These are phyloP conservation scores for Nymphalis io DNA, from an alignment of 1,140 invertebrate genomes.

Conservation along the genomic window DNA sequence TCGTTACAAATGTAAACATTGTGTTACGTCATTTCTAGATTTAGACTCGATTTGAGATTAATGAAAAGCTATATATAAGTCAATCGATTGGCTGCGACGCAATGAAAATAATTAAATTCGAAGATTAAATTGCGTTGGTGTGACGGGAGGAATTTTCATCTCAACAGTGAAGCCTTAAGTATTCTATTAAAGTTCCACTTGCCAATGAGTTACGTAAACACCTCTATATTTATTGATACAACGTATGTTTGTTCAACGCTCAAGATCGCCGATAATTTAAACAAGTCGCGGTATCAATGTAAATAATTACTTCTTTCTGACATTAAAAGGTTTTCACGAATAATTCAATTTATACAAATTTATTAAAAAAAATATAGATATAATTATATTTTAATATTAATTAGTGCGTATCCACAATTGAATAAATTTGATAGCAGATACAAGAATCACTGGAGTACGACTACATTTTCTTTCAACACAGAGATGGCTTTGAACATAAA, in stretches of 20 bases:
- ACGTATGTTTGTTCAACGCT: constrained; percentile 4
- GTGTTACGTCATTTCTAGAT: too few relatives aligned
- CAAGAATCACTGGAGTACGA: too few relatives aligned
- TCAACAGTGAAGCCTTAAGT: background rate
- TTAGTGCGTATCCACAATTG: too few relatives aligned
- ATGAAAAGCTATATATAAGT: background rate
- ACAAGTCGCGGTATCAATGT: background rate
- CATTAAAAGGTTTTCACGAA: background rate
- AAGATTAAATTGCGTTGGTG: background rate
- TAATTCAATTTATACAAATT: background rate
- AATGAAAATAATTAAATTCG: background rate
- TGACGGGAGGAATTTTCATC: background rate
- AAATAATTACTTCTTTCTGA: background rate
- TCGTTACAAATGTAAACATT: too few relatives aligned
- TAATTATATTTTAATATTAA: too few relatives aligned
- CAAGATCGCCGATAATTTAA: constrained; percentile 3
- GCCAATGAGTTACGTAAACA: constrained; percentile 2
- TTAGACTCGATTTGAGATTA: too few relatives aligned
- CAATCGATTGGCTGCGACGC: background rate
- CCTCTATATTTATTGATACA: background rate
- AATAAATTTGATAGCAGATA: too few relatives aligned
- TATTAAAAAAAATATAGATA: too few relatives aligned
- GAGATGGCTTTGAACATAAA: too few relatives aligned
- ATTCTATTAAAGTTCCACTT: constrained; percentile 1
- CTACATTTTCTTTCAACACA: too few relatives aligned